Percentiles rank a stretch among this genome's conserved stretches.
These are phyloP conservation scores for Phylloscopus trochilus DNA, from an alignment of 2,113 vertebrate genomes.

Conservation along the genomic window DNA sequence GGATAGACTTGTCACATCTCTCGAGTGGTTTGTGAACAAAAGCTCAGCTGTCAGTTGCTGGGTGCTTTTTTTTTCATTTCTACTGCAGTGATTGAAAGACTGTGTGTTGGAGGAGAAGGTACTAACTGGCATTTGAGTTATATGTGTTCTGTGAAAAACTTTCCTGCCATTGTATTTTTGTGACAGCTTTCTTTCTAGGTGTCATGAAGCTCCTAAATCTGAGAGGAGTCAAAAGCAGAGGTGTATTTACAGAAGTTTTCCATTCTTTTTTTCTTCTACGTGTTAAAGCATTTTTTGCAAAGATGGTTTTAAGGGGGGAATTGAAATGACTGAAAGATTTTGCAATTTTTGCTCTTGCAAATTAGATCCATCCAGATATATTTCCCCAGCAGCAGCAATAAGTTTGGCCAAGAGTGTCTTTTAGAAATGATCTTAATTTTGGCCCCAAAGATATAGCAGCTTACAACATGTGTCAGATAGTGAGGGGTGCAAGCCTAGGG, in stretches of 20 bases:
- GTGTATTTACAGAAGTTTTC: conserved; percentile 1
- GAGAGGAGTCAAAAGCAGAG: background rate
- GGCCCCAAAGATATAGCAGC: background rate
- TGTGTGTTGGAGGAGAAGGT: background rate
- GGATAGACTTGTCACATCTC: background rate
- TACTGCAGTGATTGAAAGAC: background rate
- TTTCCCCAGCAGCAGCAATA: background rate
- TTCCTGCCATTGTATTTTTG: background rate
- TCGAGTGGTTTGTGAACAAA: background rate
- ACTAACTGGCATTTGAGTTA: background rate
- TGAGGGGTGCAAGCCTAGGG: background rate
- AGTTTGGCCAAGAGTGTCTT: background rate
- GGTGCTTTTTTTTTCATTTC: background rate
- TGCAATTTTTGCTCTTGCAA: background rate
- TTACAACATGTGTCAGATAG: background rate
- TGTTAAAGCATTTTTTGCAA: background rate
- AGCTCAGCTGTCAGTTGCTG: background rate
- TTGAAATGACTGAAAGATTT: background rate
- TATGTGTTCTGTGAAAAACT: background rate
- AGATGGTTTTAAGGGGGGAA: background rate
- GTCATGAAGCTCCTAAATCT: background rate
- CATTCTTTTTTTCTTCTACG: background rate
- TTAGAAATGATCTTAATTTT: background rate
- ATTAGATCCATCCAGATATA: background rate
- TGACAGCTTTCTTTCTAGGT: conserved; percentile 9